Base-by-base conservation (phyloP, 1,140 invertebrate species). In the Teleopsis dalmanni region DNA sequence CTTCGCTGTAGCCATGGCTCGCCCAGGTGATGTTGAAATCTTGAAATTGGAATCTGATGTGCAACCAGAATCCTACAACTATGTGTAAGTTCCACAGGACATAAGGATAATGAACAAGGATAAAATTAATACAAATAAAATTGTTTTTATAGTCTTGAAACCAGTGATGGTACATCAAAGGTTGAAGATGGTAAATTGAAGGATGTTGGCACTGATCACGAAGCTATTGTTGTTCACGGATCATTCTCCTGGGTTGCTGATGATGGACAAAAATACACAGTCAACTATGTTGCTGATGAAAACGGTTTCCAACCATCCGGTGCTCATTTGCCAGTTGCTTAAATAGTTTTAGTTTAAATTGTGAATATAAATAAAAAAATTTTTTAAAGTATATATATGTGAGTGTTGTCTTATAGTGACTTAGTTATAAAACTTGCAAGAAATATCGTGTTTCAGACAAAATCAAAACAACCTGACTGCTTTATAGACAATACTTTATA, bases 221-320 rank as follows among this genome's bases (percentile, higher is more conserved):
- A 78, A 54, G 73, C 74, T 11, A 62, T 77, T 50, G 75, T 78
- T 21, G 76, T 75, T 5, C 73, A 79, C 53, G 82, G 82, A 3
- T 76, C 75, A 5, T 81, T 77, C 65, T 70, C 71, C 26, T 86
- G 84, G 73, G 76, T 76, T 21, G 79, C 78, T 14, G 78, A 81
- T 73, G 75, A 22, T 80, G 82, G 82, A 14, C 73, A 73, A 18
- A 72, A 75, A 7, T 75, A 79, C 50, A 73, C 74, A 2, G 70
- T 83, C 18, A 79, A 69, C 22, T 85, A 81, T 66, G 64, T 75
- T 22, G 82, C 83, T 22, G n/a, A n/a, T 60, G 81, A 85, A 59
- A 81, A 82, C 48, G 84, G 84, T 16, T 86, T 83, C 74, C 80
- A 80, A 44, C n/a, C n/a, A n/a, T n/a, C n/a, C n/a, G n/a, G n/a